phyloP scores from a whole-genome alignment of 1,140 invertebrate species.

The Idris sp. region DNA sequence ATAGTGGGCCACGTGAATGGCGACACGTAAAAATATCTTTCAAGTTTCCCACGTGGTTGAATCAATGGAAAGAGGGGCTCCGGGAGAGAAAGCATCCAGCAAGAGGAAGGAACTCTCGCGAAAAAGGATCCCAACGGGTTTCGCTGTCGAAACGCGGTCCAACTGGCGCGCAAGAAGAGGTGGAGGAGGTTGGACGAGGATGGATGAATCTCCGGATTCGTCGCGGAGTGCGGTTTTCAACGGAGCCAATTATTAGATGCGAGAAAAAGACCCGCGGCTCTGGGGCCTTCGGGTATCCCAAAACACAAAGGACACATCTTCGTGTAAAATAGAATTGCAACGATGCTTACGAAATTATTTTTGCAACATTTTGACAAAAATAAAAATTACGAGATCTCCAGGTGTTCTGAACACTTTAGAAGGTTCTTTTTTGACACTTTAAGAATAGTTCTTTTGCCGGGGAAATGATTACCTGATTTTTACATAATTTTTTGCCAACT shows the following conservation, averaged over 20 bases:
- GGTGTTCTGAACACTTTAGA: no score
- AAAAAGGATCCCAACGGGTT: slow-evolving; percentile 63
- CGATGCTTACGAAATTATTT: no score
- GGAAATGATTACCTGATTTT: no score
- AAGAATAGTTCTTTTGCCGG: no score
- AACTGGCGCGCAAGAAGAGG: slow-evolving; percentile 14
- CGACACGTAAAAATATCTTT: slow-evolving; percentile 76
- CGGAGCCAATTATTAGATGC: slow-evolving; percentile 78
- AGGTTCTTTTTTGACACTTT: no score
- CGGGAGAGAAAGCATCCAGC: slow-evolving; percentile 55
- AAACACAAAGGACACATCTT: slow-evolving; percentile 63
- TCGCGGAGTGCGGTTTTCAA: slow-evolving; percentile 78
- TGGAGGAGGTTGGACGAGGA: slow-evolving; percentile 54
- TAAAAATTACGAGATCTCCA: no score
- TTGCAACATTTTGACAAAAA: no score
- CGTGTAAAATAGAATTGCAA: slow-evolving; percentile 50
- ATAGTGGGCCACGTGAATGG: slow-evolving; percentile 76
- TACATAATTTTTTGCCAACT: no score
- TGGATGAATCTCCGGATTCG: slow-evolving; percentile 70
- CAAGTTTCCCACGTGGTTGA: slow-evolving; percentile 74
- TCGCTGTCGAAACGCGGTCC: slow-evolving; percentile 40
- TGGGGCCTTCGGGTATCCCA: slow-evolving; percentile 57
- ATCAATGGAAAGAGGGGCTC: slow-evolving; percentile 69
- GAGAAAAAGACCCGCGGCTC: slow-evolving; percentile 60
- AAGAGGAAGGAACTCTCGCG: slow-evolving; percentile 57